Evolutionary conservation across 2,113 vertebrate genomes (phyloP), one percentile per base, ranked within the genome.

Genomic region (Rynchops niger): DNA sequence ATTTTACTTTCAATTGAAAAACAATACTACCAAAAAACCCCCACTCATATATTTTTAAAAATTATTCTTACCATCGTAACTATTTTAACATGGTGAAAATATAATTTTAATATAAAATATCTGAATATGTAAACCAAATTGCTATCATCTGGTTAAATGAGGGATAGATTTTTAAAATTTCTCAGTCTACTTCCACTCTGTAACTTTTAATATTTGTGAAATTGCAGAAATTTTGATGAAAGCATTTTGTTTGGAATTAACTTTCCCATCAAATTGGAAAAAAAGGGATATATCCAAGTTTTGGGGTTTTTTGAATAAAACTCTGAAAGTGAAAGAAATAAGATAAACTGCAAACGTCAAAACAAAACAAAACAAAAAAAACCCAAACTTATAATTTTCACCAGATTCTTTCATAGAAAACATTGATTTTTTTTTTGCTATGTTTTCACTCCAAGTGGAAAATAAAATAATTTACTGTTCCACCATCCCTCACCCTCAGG

Each of bases 1-100:
- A 8, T 86, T 86, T 77, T 58, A 23, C 6, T 66, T 91, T 65
- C 18, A 32, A 43, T 20, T 56, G 43, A 5, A 34, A 56, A 88
- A 47, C 7, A 63, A 81, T 30, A 5, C 0, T 4, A 62, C 11
- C 36, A 61, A 30, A 58, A 63, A 61, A 50, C 0, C 0, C 0
- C 5, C 30, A 50, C 0, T 4, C 30, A 50, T 52, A 72, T 2
- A 14, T 20, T 36, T 84, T n/a, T 11, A 13, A 7, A 34, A 77
- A 66, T 3, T 70, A 18, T 66, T 56, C 40, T 66, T 79, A 50
- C 2, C 3, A 27, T 79, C 30, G 23, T 29, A 80, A 71, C 27
- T 83, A 84, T 59, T 72, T 77, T 45, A 47, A 52, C 15, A 67
- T 23, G 15, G 13, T 43, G 20, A 83, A 76, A 53, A 53, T 47